phyloP scores from a whole-genome alignment of 1,140 invertebrate genomes.

The Drosophila grimshawi region DNA sequence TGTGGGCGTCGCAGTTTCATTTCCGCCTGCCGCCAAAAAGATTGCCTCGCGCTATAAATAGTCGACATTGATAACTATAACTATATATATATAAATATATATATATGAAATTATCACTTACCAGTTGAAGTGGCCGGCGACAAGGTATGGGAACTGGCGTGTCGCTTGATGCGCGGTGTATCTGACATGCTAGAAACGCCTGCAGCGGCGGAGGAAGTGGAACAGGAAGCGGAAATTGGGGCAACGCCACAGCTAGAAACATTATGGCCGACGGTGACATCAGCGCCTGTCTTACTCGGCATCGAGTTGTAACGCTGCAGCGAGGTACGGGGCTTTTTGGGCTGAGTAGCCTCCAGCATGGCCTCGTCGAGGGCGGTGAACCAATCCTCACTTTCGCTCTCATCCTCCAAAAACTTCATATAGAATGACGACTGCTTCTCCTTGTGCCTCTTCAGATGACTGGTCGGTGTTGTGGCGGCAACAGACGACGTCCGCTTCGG shows the following conservation, averaged over 20 bases:
- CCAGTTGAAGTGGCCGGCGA: constrained; percentile 61
- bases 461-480: constrained; percentile 59
- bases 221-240: constrained; percentile 13
- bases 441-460: constrained; percentile 48
- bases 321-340: constrained; percentile 71
- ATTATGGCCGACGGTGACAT: constrained; percentile 17
- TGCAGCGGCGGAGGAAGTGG: constrained; percentile 5
- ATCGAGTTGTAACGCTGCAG: constrained; percentile 80
- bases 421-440: constrained; percentile 74
- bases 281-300: constrained; percentile 49
- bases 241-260: constrained; percentile 7
- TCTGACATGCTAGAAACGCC: not conserved
- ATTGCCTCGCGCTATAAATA: constrained; percentile 59
- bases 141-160: constrained; percentile 67
- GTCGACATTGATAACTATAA: not conserved
- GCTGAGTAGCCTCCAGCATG: constrained; percentile 56
- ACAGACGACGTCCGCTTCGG: not conserved
- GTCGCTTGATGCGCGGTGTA: constrained; percentile 65
- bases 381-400: constrained; percentile 73
- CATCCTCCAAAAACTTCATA: constrained; percentile 81
- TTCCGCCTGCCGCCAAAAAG: constrained; percentile 72
- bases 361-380: constrained; percentile 70
- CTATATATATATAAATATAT: not conserved
- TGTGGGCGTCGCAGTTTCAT: constrained; percentile 34
- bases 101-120: constrained; percentile 35